A percentile compares a stretch with the other conserved stretches of the same genome.
phyloP scores from a whole-genome alignment of 2,113 vertebrate species.

The Spea bombifrons region DNA sequence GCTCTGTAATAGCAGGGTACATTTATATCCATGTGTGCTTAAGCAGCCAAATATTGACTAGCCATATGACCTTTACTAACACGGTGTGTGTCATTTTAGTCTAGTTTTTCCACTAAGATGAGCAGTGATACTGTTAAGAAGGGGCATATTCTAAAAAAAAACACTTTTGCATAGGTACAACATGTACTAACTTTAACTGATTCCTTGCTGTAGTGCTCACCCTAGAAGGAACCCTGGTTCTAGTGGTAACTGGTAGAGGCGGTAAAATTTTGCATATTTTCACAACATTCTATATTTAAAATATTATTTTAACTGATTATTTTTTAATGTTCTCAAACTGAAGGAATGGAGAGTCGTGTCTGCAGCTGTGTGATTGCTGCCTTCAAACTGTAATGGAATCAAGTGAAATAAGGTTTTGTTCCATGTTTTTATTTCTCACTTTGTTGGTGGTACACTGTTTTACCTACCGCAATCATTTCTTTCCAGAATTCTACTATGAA shows the following conservation, averaged over 20 bases:
- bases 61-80: no score
- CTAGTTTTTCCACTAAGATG: no score
- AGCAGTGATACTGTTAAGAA: no score
- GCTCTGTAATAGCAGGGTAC: no score
- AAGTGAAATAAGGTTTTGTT: constrained; percentile 42
- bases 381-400: constrained; percentile 40
- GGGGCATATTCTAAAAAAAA: no score
- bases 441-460: constrained; percentile 54
- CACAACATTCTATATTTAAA: neutral
- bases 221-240: no score
- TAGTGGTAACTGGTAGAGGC: neutral
- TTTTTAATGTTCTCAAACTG: constrained; percentile 26
- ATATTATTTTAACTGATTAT: neutral
- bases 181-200: no score
- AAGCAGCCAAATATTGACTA: no score
- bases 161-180: no score
- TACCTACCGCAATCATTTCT: constrained; percentile 51
- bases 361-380: constrained; percentile 29
- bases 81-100: no score
- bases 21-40: no score
- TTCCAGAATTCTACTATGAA: constrained; percentile 55
- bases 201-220: no score
- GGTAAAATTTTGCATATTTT: neutral
- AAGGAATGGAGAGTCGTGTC: constrained; percentile 24
- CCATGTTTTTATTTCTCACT: constrained; percentile 45